phyloP scores from a whole-genome alignment of 30 jellyfish, hydroid and myxozoan species.

The Catostylus mosaicus region DNA sequence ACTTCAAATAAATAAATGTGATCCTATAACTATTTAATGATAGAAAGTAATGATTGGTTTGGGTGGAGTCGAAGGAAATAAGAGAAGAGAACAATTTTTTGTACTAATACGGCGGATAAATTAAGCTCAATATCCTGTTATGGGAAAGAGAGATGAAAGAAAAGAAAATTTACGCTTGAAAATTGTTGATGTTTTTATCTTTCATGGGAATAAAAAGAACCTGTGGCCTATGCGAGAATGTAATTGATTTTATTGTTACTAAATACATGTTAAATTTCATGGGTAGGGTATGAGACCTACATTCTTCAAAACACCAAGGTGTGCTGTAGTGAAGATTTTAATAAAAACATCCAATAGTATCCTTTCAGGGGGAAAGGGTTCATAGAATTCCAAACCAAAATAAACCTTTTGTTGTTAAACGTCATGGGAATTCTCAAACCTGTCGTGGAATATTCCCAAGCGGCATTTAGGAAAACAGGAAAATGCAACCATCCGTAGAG shows the following conservation, averaged over 20 bases:
- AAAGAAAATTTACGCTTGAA: not conserved
- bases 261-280: not conserved
- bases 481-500: conserved; percentile 4
- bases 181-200: not conserved
- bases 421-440: not conserved
- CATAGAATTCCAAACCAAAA: not conserved
- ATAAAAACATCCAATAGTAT: not conserved
- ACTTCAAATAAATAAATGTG: too few species aligned
- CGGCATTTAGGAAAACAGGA: conserved; percentile 8
- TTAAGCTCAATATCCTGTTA: conserved; percentile 1
- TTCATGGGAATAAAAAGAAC: not conserved
- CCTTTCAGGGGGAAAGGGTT: not conserved
- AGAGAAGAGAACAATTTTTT: not conserved
- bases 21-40: too few species aligned
- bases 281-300: not conserved
- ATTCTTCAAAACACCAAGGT: not conserved
- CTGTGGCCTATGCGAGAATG: not conserved
- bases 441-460: conserved; percentile 2
- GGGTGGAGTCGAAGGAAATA: not conserved
- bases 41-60: too few species aligned
- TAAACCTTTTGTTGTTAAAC: not conserved
- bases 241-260: not conserved
- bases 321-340: not conserved
- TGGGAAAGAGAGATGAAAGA: not conserved
- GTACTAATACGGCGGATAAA: not conserved